Evolutionary conservation across 1,140 invertebrate species (phyloP).

Genomic region (Ridgeia piscesae): DNA sequence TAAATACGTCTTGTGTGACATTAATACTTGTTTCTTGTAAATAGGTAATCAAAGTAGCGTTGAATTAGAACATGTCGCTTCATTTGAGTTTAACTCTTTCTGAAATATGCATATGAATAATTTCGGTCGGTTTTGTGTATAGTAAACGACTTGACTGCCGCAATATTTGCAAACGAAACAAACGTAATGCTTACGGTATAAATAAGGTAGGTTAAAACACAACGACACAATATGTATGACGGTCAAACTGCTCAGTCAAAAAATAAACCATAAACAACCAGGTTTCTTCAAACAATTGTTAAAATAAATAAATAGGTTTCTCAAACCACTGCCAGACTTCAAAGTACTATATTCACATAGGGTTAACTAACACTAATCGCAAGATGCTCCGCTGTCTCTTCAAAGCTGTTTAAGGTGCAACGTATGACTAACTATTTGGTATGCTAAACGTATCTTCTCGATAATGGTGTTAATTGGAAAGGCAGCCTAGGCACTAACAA

Average conservation of each 20-base stretch:
- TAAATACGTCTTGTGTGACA: background rate
- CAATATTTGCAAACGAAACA: too few species aligned
- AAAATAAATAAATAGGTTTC: too few species aligned
- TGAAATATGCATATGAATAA: background rate
- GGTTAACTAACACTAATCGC: too few species aligned
- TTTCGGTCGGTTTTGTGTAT: background rate
- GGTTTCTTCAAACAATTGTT: too few species aligned
- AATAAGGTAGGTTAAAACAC: background rate
- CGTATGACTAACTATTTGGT: background rate
- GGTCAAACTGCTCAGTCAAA: too few species aligned
- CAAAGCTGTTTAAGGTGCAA: background rate
- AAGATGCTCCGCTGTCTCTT: background rate
- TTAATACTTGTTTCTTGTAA: background rate
- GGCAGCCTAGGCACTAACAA: background rate
- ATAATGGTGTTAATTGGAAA: background rate
- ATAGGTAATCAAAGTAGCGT: background rate
- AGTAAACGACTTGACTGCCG: too few species aligned
- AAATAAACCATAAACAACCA: too few species aligned
- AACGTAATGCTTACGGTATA: background rate
- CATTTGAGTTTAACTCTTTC: background rate
- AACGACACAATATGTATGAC: background rate
- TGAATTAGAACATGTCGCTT: background rate
- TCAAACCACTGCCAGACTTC: too few species aligned
- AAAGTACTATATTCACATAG: too few species aligned
- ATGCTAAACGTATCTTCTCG: background rate